phyloP scores from a whole-genome alignment of 2,113 vertebrate genomes.

The Mastomys coucha region DNA sequence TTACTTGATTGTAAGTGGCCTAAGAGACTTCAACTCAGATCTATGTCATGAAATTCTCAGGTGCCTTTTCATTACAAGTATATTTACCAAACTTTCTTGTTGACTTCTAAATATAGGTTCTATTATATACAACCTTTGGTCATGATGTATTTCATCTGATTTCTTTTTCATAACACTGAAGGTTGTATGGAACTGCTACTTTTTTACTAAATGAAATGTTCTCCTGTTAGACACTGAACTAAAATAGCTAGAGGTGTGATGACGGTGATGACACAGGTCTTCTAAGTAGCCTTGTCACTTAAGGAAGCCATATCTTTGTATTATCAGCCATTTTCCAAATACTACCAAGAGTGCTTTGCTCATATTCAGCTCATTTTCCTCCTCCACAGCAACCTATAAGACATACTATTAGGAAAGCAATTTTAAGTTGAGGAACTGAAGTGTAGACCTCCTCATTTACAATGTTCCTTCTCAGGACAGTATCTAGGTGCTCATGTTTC shows the following conservation, averaged over 20 bases:
- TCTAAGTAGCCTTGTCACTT: neutral
- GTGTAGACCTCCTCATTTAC: neutral
- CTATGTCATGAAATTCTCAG: neutral
- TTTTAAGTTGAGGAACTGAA: conserved; percentile 28
- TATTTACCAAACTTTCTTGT: neutral
- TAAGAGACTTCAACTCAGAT: neutral
- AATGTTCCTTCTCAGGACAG: neutral
- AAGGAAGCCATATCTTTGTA: neutral
- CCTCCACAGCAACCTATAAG: neutral
- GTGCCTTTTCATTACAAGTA: neutral
- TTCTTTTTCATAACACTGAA: neutral
- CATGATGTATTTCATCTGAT: neutral
- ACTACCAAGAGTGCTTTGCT: neutral
- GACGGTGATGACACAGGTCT: neutral
- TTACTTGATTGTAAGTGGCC: neutral
- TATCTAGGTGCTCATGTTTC: neutral
- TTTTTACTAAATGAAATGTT: conserved; percentile 6
- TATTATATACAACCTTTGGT: neutral
- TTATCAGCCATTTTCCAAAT: neutral
- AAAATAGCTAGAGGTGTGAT: neutral
- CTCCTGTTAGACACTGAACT: neutral
- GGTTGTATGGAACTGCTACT: neutral
- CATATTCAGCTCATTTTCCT: neutral
- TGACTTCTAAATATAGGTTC: neutral
- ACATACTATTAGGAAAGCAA: neutral